phyloP scores from a whole-genome alignment of 2,113 vertebrate genomes.

The Cinclus cinclus region DNA sequence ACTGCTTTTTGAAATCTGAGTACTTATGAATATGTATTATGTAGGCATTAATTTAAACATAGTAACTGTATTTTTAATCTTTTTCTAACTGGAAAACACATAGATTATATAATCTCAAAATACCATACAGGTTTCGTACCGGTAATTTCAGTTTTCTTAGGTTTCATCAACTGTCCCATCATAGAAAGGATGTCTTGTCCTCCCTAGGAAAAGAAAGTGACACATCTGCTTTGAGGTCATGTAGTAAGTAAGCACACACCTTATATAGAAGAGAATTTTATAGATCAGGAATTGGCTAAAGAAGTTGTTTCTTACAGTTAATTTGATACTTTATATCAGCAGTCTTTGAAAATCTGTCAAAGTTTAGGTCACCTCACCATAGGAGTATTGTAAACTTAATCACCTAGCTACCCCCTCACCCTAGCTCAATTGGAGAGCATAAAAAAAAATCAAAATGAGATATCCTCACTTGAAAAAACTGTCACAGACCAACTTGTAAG shows the following conservation, averaged over 20 bases:
- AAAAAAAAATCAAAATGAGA: background rate
- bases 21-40: background rate
- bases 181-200: conserved; percentile 98
- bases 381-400: background rate
- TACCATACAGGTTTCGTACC: conserved; percentile 70
- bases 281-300: background rate
- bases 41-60: background rate
- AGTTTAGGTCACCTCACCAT: background rate
- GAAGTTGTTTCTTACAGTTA: background rate
- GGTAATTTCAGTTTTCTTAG: conserved; percentile 98
- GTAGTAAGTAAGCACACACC: background rate
- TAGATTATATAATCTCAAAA: background rate
- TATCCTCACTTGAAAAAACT: background rate
- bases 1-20: background rate
- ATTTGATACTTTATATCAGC: background rate
- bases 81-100: background rate
- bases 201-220: conserved; percentile 76
- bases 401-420: background rate
- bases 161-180: conserved; percentile 99
- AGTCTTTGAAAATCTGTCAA: background rate
- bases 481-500: background rate
- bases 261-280: background rate
- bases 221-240: background rate
- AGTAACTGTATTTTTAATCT: background rate
- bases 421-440: background rate